Evolutionary conservation across 2,113 vertebrate species (phyloP).

Genomic region (Lamprotornis superbus): DNA sequence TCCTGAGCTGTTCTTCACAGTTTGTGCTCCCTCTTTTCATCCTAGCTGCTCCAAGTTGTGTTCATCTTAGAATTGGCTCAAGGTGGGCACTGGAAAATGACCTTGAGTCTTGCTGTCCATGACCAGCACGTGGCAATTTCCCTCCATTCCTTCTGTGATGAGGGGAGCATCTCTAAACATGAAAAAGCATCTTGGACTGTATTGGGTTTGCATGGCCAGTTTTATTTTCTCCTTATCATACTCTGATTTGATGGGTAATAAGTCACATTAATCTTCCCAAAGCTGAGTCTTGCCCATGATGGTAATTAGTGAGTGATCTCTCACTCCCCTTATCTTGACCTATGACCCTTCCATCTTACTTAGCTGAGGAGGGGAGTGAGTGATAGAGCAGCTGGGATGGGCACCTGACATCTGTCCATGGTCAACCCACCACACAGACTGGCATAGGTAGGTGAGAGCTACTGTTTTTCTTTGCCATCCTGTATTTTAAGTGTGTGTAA

Average conservation of each 20-base stretch:
- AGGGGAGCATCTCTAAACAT: background rate
- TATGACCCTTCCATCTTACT: background rate
- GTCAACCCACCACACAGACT: background rate
- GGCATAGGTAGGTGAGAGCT: background rate
- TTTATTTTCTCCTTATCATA: background rate
- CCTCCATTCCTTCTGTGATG: background rate
- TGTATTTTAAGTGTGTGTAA: background rate
- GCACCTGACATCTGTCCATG: background rate
- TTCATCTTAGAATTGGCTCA: background rate
- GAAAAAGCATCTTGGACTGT: background rate
- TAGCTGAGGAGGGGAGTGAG: background rate
- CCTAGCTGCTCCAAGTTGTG: background rate
- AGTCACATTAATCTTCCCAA: background rate
- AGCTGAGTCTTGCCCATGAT: fast-evolving
- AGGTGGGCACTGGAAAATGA: background rate
- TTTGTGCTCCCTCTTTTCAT: background rate
- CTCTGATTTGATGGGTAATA: background rate
- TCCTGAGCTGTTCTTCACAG: background rate
- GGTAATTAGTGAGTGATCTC: background rate
- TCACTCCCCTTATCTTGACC: background rate
- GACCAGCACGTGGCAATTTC: background rate
- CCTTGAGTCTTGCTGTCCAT: background rate
- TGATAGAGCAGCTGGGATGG: background rate
- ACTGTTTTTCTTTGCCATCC: background rate
- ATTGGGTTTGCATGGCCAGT: background rate